Base-by-base conservation (phyloP, 2,888 invertebrate species). In the Drosophila trichaetosa region DNA sequence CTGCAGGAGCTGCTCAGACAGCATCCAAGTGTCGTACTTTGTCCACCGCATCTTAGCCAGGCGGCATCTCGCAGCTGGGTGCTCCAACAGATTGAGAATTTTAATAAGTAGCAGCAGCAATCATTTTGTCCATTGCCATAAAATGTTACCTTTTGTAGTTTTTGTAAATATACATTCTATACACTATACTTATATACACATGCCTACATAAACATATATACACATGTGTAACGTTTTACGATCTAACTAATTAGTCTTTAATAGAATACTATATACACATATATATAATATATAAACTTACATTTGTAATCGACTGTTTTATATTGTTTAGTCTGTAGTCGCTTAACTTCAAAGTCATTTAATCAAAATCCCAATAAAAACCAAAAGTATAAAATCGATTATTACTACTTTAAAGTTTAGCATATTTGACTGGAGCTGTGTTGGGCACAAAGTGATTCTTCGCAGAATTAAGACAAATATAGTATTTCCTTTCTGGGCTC, bases 1-100 rank as follows among this genome's bases (percentile, higher is more conserved):
- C 59, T 68, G 42, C 78, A 73, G 38, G 80, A 78, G 40, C 66
- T 76, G 48, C 78, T 79, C 4, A 49, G 68, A 6, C 83, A 79
- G 13, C 77, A 75, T 66, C 48, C 82, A 0, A 79, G 69, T 7
- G 79, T 89, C 29, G 80, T 92, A 4, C 69, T 92, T 24, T 92
- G 92, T 27, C 91, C 91, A 1, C 76, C 91, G 33, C 80, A 91
- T 66, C 76, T 90, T 73, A 89, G 87, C 63, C 92, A 91, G 48
- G 71, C 90, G 29, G 90, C 91, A 4, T 92, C 91, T 0, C 81
- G 92, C 67, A 93, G 93, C 77, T 93, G 93, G 93, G 93, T 93
- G n/a, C 85, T 92, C 6, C 90, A 93, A 69, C 93, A 93, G 80
- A 93, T 93, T 62, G 92, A 93, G 74, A 93, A 93, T 80, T 93